Evolutionary conservation across 2,113 vertebrate species (phyloP), one percentile per base, ranked within the genome.

Genomic region (Cromileptes altivelis): DNA sequence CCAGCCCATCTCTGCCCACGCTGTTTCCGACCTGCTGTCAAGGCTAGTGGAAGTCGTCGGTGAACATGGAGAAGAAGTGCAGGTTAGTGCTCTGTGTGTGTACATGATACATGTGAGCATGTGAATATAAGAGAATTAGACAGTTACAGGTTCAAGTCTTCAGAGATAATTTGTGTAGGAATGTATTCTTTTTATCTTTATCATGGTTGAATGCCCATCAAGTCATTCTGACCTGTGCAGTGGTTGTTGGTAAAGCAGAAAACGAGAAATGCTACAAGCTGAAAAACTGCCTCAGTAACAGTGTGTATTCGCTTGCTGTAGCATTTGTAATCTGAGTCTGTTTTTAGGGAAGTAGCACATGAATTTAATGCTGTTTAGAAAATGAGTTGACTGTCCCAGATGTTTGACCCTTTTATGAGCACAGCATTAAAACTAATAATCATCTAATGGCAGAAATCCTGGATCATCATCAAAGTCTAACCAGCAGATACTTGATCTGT

Each of bases 21-120:
- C 97, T 0, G 93, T 99, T 70, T 99, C 97, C 11, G 97, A 98
- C 90, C 96, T 99, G 80, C 96, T 99, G 37, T 98, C 97, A 0
- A 95, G 97, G 70, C 80, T 99, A 89, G 97, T 99, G 53, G 98
- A 99, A 88, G 97, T 98, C 49, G 96, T 98, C 0, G 97, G 97
- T 78, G 97, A 98, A 78, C 96, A 97, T 1, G 97, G 97, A 73
- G 97, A 98, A 85, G 97, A 98, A 85, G 97, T 98, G 91, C 97
- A 98, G 97, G 92, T 94, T 6, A 49, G 88, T 83, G 62, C 11
- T 55, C 1, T 27, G 50, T 56, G 25, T 64, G 45, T 60, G 18
- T 37, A 8, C 30, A 5, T 63, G 33, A 94, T 96, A 93, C 1
- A 9, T 82, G 7, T 19, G 40, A 18, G n/a, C 4, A 25, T n/a